Evolutionary conservation across 2,797 vertebrate genomes (phyloP), one percentile per base, ranked within the genome.

Genomic region (Botia kubotai): DNA sequence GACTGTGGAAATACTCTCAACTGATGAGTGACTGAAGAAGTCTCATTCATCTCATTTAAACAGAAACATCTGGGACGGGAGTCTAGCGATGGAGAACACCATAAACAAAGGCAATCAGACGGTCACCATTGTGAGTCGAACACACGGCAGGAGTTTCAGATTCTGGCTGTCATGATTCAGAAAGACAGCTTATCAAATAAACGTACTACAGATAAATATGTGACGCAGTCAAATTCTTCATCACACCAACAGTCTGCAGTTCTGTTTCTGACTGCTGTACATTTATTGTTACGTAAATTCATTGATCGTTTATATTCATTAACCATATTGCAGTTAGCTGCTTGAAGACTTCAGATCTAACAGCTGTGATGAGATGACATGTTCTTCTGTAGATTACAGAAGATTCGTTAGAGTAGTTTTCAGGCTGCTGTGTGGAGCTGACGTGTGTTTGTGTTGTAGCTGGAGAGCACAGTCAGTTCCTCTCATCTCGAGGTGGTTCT

Each of bases 11-110:
- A 16, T 50, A 3, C 17, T 53, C 52, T 36, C 1, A 66, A 4
- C 29, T 14, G 16, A 2, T 16, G 26, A 16, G 2, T 23, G 36
- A 17, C 10, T n/a, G 14, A 2, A 65, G 17, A 26, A 26, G 0
- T 57, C n/a, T 46, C 43, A 0, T 14, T 33, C 6, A 33, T n/a
- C 2, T 74, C 11, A 79, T 33, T 73, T 12, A 43, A 89, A 63
- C 92, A 99, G 98, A 88, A 99, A 97, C 88, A 96, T 99, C 88
- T 99, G 97, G 98, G 98, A 99, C 84, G 96, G 96, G 60, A 98
- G 96, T 86, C 93, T 99, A 74, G 96, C 96, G 19, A 89, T 96
- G 85, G 98, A 99, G 87, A 95, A 92, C 91, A 83, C 87, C 7
- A 94, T 98, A 76, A 95, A 92, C 90, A 97, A 94, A 86, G 96